Base-by-base conservation (phyloP, 2,888 invertebrate species). In the Glyphotaelius pellucidus region DNA sequence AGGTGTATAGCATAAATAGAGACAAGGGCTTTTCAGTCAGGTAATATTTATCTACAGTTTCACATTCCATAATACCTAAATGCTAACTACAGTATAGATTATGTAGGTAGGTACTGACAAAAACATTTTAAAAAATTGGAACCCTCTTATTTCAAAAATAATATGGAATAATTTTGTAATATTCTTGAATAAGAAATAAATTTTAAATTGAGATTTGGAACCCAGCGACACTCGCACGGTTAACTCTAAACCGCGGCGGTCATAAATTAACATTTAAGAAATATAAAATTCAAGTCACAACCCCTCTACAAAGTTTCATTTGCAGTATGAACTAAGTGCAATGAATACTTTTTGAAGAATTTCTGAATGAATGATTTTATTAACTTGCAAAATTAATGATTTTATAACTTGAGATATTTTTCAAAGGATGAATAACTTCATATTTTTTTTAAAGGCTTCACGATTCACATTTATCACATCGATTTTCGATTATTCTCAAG, bases 251-350 rank as follows among this genome's bases (percentile, higher is more conserved):
- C 84, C 88, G 30, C 89, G 90, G 88, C 31, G 52, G n/a, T 79
- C 90, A 88, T 92, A 92, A 92, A 90, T 52, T 92, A 32, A 0
- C 86, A 31, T 90, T 90, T 86, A 90, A 90, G 85, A 88, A 90
- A 91, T 90, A 89, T 80, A 31, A 52, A 19, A 67, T 91, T 89
- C 80, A 35, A n/a, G 14, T 79, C 19, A 42, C 88, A n/a, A n/a
- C 35, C n/a, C 35, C 25, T 1, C n/a, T 67, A 67, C 67, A 25
- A 67, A 67, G 25, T 67, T 67, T 67, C 9, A 25, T 67, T 52
- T 52, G 52, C 52, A 52, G 19, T 52, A 52, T 1, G 19, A 52
- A 19, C 19, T n/a, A 25, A n/a, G 4, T 67, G 9, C 67, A 25
- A 9, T 25, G 67, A 67, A 67, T 25, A 67, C 5, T 9, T 25